A percentile compares a stretch with the other conserved stretches of the same genome.
Conservation (phyloP, 2,888 invertebrate genomes). For the Amphipyra berbera region DNA sequence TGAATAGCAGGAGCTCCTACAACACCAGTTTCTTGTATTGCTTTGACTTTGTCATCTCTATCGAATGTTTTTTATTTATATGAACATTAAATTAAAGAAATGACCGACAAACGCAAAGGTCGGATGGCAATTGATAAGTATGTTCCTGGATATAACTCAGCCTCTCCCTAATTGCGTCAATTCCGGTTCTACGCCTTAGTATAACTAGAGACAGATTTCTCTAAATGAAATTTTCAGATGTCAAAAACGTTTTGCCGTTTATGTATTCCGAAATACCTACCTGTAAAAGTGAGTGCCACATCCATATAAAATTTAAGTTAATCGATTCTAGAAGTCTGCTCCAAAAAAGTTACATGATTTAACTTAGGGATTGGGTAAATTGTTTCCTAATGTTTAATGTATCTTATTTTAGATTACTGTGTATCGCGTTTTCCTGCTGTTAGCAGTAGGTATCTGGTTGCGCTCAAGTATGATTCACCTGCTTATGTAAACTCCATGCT, state of each 20-base stretch:
- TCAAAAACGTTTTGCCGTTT: too few species aligned
- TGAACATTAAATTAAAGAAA: too few species aligned
- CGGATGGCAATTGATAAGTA: too few species aligned
- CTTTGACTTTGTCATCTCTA: not conserved
- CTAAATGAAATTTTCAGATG: too few species aligned
- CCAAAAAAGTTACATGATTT: constrained; percentile 2
- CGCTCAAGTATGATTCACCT: constrained; percentile 37
- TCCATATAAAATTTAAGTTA: too few species aligned
- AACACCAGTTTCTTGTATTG: not conserved
- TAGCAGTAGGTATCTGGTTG: constrained; percentile 27
- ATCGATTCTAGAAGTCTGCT: not conserved
- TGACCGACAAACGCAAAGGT: too few species aligned
- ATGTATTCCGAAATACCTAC: too few species aligned
- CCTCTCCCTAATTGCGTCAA: too few species aligned
- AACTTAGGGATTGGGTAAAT: constrained; percentile 1
- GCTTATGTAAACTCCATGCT: constrained; percentile 23
- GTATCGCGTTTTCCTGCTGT: constrained; percentile 20
- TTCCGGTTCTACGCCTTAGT: too few species aligned
- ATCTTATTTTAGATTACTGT: constrained; percentile 9
- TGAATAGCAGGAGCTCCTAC: not conserved
- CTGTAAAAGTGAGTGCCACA: too few species aligned
- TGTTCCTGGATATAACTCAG: too few species aligned
- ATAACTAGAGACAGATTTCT: too few species aligned
- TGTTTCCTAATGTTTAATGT: constrained; percentile 6
- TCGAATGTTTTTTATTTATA: not conserved